Evolutionary conservation across 53 echinoderm and acorn worm genomes (phyloP), one percentile per base, ranked within the genome.

Genomic region (Pentamera pediparva): DNA sequence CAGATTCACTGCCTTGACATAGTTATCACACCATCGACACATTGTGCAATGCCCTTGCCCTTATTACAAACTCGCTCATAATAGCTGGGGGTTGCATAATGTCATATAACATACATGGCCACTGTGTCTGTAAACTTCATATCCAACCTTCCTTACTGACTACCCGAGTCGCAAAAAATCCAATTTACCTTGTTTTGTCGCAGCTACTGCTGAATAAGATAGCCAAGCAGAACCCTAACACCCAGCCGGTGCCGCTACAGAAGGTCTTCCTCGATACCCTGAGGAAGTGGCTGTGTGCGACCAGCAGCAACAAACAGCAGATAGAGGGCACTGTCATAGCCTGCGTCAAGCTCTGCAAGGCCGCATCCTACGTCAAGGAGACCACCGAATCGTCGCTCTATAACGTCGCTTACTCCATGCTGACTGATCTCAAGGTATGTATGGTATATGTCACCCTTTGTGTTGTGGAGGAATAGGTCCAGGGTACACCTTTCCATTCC

Each of bases 271-370:
- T 98, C 31, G 98, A 92, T 64, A 89, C 77, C 30, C 70, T 92
- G 37, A 72, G 85, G 51, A 83, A 84, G 51, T 88, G 85, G 77
- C 48, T 98, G 33, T 84, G 87, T 41, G 84, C 86, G 0, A 92
- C 98, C 6, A 81, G 86, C 37, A 80, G 91, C 26, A 98, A 81
- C 89, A 91, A 90, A 71, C 98, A 98, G 74, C 77, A 89, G 78
- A 98, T 86, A 56, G 98, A 98, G 48, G 85, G 88, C 55, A 85
- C 91, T 21, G 98, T 91, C 41, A 91, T 98, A 24, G 88, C 91
- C 1, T 86, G 88, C 28, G 98, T 92, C 65, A 96, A 98, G 79
- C 83, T 98, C 26, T 98, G 98, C 65, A 98, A 96, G 62, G 98
- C 98, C 1, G 92, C 98, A 13, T 88, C 91, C 36, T 96, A 98